These are phyloP conservation scores for Sardina pilchardus DNA, from an alignment of 2,113 vertebrate genomes.

Conservation along the genomic window DNA sequence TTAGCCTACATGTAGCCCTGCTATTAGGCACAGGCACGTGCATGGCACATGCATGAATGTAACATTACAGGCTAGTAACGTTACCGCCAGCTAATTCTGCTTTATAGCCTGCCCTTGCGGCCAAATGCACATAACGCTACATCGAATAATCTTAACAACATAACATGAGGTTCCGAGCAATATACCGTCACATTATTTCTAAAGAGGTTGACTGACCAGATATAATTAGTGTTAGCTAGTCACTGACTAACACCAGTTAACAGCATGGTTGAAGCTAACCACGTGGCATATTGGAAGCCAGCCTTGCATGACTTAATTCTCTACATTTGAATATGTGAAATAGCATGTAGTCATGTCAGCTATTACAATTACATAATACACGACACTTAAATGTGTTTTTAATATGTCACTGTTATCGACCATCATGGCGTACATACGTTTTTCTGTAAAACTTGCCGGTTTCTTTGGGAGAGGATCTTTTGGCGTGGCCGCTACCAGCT, in stretches of 20 bases:
- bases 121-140: no score
- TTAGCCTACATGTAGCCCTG: no score
- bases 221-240: background rate
- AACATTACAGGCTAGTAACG: no score
- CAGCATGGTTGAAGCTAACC: background rate
- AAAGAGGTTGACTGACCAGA: background rate
- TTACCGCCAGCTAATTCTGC: no score
- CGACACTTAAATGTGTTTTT: background rate
- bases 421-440: background rate
- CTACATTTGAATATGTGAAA: no score
- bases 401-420: background rate
- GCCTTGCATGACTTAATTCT: background rate
- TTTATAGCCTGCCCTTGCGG: no score
- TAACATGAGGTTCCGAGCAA: no score
- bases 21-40: no score
- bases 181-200: no score
- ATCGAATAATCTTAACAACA: no score
- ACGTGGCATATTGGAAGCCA: background rate
- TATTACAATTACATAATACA: background rate
- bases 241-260: background rate
- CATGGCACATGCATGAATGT: no score
- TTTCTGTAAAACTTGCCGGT: background rate
- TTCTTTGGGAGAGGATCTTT: background rate
- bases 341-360: background rate
- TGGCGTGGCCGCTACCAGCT: background rate